Conservation (phyloP, 2,113 vertebrate genomes). For the Azemiops feae region DNA sequence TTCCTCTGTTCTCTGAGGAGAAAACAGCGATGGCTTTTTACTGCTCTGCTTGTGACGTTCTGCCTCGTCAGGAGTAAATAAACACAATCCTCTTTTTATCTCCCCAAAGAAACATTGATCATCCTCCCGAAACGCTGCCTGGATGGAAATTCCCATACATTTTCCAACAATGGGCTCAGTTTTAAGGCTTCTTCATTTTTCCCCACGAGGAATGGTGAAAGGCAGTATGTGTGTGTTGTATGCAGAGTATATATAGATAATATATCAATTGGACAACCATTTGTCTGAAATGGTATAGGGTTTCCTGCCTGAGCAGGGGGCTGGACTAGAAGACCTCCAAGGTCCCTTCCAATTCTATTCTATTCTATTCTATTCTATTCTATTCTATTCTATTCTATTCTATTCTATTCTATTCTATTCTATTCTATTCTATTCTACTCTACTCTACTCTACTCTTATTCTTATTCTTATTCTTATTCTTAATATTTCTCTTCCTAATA, state of each 20-base stretch:
- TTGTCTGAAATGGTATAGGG: too few relatives aligned
- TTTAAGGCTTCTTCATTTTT: not conserved
- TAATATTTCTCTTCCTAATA: conserved; percentile 66
- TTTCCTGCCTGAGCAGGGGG: too few relatives aligned
- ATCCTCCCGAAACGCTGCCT: conserved; percentile 74
- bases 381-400: too few relatives aligned
- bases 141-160: conserved; percentile 75
- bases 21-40: conserved; percentile 77
- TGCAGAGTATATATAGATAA: conserved; percentile 69
- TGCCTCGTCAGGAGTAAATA: conserved; percentile 73
- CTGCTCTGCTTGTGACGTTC: conserved; percentile 82
- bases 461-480: too few relatives aligned
- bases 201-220: not conserved
- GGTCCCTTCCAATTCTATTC: too few relatives aligned
- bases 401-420: too few relatives aligned
- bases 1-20: conserved; percentile 70
- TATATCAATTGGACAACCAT: too few relatives aligned
- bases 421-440: too few relatives aligned
- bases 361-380: too few relatives aligned
- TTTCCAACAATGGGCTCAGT: conserved; percentile 5
- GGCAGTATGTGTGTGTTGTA: conserved; percentile 73
- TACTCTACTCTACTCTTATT: too few relatives aligned
- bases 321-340: too few relatives aligned
- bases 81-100: conserved; percentile 83
- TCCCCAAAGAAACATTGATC: conserved; percentile 81